Conservation (phyloP, 2,888 invertebrate genomes). For the Aproaerema taeniolella region DNA sequence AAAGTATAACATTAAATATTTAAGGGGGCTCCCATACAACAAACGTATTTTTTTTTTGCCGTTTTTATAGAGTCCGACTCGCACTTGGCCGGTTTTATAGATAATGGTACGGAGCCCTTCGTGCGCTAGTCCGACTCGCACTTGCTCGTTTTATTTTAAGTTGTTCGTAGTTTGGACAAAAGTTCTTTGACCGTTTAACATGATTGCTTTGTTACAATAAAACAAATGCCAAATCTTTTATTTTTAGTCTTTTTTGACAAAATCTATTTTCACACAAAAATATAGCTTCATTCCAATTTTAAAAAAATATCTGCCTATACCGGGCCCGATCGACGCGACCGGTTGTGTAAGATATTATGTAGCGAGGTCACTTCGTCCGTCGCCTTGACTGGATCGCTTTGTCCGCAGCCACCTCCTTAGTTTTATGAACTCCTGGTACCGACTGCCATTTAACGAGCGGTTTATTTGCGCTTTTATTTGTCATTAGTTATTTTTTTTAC, state of each 20-base stretch:
- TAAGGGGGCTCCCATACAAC: background rate
- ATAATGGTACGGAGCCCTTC: background rate
- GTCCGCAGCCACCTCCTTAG: slow-evolving; percentile 26
- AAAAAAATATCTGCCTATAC: too few relatives aligned
- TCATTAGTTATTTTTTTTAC: background rate
- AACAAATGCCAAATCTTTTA: too few relatives aligned
- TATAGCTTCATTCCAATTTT: too few relatives aligned
- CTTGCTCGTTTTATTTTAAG: background rate
- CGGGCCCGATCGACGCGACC: too few relatives aligned
- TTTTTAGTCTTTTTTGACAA: too few relatives aligned
- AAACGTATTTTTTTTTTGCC: background rate
- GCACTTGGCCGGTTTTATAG: background rate
- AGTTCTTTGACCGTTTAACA: too few relatives aligned
- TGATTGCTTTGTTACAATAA: too few relatives aligned
- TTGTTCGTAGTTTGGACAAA: background rate
- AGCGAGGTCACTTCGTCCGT: slow-evolving; percentile 28
- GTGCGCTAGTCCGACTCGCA: slow-evolving; percentile 1
- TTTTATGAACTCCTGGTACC: slow-evolving; percentile 26
- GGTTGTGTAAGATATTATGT: slow-evolving; percentile 29
- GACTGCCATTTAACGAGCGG: slow-evolving; percentile 19
- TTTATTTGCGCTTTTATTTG: slow-evolving; percentile 4
- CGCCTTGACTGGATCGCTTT: slow-evolving; percentile 36
- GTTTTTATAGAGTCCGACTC: too few relatives aligned
- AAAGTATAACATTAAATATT: too few relatives aligned
- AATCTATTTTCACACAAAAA: too few relatives aligned